Base-by-base conservation (phyloP, 2,113 vertebrate genomes). In the Scalopus aquaticus region DNA sequence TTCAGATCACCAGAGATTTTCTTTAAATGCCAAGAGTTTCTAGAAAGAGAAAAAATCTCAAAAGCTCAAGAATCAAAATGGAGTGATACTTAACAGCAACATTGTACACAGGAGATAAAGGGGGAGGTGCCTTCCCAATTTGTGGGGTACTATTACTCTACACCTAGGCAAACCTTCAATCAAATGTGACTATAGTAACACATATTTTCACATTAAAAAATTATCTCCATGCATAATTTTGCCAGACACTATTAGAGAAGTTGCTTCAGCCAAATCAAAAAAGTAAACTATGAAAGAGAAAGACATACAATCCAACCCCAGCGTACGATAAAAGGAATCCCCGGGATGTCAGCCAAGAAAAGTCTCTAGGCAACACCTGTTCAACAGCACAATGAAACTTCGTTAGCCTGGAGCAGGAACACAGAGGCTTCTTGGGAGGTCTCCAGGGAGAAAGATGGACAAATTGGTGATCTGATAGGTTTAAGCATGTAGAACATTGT, bases 21-120 rank as follows among this genome's bases (percentile, higher is more conserved):
- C 49, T 15, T 51, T 15, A 51, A 51, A 51, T 51, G 49, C 7
- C 49, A 51, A 51, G 13, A 15, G 11, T 51, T 51, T 51, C 49
- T 51, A 16, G 49, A 51, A 51, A 51, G 49, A 51, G 44, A 87
- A 89, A 72, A 72, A 32, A 7, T 49, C 51, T 67, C 20, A 76
- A 65, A 94, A 9, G 26, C 87, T 81, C 44, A 82, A 35, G 62
- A 93, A 78, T 90, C 56, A 89, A 95, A 95, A 84, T 9, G 49
- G 37, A 37, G 67, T 15, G 49, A 17, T 32, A n/a, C 26, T 62
- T 79, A n/a, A 42, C 80, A 60, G 65, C 72, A 85, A 73, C 46
- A 73, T 15, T 44, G 30, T 60, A 69, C 12, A 42, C 17, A 78
- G n/a, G 82, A 65, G 70, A 46, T 70, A 73, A 65, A 67, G n/a